Evolutionary conservation across 2,888 invertebrate species (phyloP).

Genomic region (Maniola hyperantus): DNA sequence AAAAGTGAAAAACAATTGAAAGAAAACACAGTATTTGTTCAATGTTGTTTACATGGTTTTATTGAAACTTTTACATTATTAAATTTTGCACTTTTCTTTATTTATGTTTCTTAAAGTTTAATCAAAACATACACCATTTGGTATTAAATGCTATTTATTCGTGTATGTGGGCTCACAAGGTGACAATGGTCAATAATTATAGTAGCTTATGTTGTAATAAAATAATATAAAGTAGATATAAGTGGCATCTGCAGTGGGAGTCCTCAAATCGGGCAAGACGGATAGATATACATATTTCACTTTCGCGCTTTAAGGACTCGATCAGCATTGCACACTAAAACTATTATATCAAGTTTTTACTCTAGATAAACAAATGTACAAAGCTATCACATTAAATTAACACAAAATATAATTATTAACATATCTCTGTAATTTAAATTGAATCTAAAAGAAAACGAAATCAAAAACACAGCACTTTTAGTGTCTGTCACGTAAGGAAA

Average conservation of each 20-base stretch:
- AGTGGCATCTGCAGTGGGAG: slow-evolving; percentile 39
- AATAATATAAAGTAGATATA: slow-evolving; percentile 44
- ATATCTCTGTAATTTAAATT: slow-evolving; percentile 76
- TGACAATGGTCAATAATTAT: slow-evolving; percentile 69
- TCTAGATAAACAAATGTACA: slow-evolving; percentile 78
- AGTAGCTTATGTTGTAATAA: slow-evolving; percentile 61
- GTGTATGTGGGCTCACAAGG: slow-evolving; percentile 69
- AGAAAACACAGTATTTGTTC: slow-evolving; percentile 62
- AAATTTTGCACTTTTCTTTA: slow-evolving; percentile 81
- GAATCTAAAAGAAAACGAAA: slow-evolving; percentile 74
- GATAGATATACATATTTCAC: slow-evolving; percentile 14
- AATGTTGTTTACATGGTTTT: slow-evolving; percentile 78
- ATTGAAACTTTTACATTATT: slow-evolving; percentile 81
- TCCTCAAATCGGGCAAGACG: slow-evolving; percentile 23
- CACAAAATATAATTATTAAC: slow-evolving; percentile 80
- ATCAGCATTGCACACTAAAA: slow-evolving; percentile 20
- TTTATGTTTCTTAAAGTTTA: slow-evolving; percentile 74
- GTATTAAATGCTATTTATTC: slow-evolving; percentile 80
- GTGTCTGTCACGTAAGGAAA: slow-evolving; percentile 69
- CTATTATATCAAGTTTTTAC: slow-evolving; percentile 58
- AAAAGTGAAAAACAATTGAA: slow-evolving; percentile 39
- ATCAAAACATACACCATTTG: slow-evolving; percentile 80
- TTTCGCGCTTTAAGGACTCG: slow-evolving; percentile 14
- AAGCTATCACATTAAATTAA: slow-evolving; percentile 82
- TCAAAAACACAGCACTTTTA: slow-evolving; percentile 72